Evolutionary conservation across 2,888 invertebrate genomes (phyloP).

Genomic region (Cetonia aurata): DNA sequence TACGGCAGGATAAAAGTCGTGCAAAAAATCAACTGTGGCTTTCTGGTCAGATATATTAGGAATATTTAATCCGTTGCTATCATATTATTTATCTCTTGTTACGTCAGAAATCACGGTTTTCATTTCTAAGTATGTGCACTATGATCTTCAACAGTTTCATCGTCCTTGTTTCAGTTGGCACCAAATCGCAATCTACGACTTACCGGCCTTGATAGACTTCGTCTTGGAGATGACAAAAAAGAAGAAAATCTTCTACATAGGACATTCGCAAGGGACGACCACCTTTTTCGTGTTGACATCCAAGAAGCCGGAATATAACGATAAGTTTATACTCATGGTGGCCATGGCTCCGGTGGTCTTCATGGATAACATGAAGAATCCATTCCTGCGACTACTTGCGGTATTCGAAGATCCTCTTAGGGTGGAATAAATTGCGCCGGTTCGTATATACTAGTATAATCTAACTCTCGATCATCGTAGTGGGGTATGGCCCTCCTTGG

Average conservation of each 20-base stretch:
- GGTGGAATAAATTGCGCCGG: neutral
- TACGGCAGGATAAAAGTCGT: no score
- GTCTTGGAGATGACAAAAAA: slow-evolving; percentile 71
- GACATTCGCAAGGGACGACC: slow-evolving; percentile 84
- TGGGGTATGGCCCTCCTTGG: slow-evolving; percentile 1
- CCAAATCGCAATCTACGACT: neutral
- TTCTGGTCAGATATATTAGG: no score
- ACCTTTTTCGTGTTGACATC: slow-evolving; percentile 76
- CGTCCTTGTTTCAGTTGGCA: neutral
- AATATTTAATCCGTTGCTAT: no score
- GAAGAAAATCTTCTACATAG: slow-evolving; percentile 78
- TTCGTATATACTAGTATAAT: slow-evolving; percentile 2
- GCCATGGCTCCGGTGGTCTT: slow-evolving; percentile 76
- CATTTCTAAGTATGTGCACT: no score
- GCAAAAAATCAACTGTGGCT: no score
- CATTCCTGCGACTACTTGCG: slow-evolving; percentile 11
- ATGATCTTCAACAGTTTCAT: no score
- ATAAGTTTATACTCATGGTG: slow-evolving; percentile 74
- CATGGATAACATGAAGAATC: slow-evolving; percentile 60
- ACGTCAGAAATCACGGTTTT: no score
- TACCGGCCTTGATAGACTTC: slow-evolving; percentile 82
- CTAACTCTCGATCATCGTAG: slow-evolving; percentile 7
- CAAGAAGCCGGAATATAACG: slow-evolving; percentile 74
- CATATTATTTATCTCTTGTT: no score
- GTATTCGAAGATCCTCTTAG: slow-evolving; percentile 11